Evolutionary conservation across 2,797 vertebrate genomes (phyloP), one percentile per base, ranked within the genome.

Genomic region (Bovichtus diacanthus): DNA sequence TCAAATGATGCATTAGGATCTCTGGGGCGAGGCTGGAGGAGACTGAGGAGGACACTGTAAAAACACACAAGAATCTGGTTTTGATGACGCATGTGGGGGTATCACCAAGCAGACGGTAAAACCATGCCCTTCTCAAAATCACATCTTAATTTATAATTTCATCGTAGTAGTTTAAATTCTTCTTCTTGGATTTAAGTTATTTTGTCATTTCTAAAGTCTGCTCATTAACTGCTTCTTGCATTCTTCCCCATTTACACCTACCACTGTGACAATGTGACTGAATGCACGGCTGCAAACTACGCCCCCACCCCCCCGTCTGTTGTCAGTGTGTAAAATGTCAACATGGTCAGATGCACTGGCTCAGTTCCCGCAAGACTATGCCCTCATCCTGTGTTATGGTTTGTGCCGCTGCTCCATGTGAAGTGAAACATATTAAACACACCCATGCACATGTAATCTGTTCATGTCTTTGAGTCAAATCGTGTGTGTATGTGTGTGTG

Each of bases 1-100:
- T 92, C 90, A 91, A 93, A 93, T 92, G 88, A 92, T 92, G 91
- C 92, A 90, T 90, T 88, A 78, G 87, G 83, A 46, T 92, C 89
- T 90, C 76, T 85, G 81, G 87, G 90, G 91, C 69, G 70, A 92
- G 61, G 84, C 88, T 77, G 56, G 82, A 81, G 88, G 89, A 83
- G 63, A 84, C 55, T 3, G 67, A 84, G 71, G 82, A 83, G 83
- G 51, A 61, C 82, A 88, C 83, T 79, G 75, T 86, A 88, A 88
- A 86, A 88, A 81, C 70, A 69, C 69, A 82, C 23, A 79, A 27
- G 59, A 67, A 76, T 67, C 54, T 59, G 61, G 46, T 69, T 70
- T 31, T 49, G 75, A 80, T 88, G 88, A 89, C 46, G 23, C 75
- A 81, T 25, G 56, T 2, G 38, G 50, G 34, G 70, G 62, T 47